Conservation (phyloP, 2,113 vertebrate genomes). For the Marmota flaviventris region DNA sequence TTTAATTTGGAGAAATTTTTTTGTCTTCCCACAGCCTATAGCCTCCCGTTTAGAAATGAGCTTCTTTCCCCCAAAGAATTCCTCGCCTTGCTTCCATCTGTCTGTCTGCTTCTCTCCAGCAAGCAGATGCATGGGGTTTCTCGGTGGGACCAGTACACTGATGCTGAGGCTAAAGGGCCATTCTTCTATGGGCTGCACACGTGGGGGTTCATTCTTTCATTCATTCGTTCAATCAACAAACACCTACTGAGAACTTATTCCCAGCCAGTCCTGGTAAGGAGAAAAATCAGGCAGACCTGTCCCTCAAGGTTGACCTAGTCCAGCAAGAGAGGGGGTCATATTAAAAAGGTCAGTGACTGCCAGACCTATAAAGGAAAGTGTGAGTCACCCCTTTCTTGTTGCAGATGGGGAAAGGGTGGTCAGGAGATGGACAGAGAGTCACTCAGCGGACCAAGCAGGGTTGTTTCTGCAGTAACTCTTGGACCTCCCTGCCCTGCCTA, state of each 20-base stretch:
- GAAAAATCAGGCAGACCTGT: neutral
- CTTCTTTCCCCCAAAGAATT: constrained; percentile 92
- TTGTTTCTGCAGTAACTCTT: neutral
- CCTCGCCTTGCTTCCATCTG: constrained; percentile 86
- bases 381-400: neutral
- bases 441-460: accelerated
- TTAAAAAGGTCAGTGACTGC: neutral
- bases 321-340: neutral
- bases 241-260: neutral
- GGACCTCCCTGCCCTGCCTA: neutral
- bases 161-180: neutral
- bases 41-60: constrained; percentile 92
- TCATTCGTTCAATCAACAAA: neutral
- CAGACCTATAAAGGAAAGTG: neutral
- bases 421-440: neutral
- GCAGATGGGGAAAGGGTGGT: neutral
- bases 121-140: constrained; percentile 25
- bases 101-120: constrained; percentile 68
- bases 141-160: neutral
- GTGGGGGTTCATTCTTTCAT: neutral
- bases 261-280: neutral
- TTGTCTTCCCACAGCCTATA: constrained; percentile 88
- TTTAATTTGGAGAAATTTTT: constrained; percentile 95
- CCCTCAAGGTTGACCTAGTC: neutral
- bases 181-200: constrained; percentile 3